These are phyloP conservation scores for Pantherophis alleghaniensis DNA, from an alignment of 2,797 vertebrate genomes.

Conservation along the genomic window DNA sequence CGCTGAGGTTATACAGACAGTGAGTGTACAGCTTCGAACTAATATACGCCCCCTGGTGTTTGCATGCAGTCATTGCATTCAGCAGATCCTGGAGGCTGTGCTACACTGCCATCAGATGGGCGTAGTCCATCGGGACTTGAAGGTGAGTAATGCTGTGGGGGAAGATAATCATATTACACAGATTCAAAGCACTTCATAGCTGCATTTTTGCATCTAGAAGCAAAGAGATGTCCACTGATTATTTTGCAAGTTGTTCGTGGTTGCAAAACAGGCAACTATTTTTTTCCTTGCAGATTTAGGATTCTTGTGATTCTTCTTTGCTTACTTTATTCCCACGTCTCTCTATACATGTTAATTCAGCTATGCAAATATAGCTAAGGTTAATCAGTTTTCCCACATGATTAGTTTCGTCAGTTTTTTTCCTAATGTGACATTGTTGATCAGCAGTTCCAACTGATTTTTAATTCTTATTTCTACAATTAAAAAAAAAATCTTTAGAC, in stretches of 20 bases:
- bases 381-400: background rate
- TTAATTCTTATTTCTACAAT: background rate
- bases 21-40: constrained; percentile 83
- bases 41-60: constrained; percentile 91
- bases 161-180: constrained; percentile 41
- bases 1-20: constrained; percentile 77
- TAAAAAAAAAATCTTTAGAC: background rate
- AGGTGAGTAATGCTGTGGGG: constrained; percentile 84
- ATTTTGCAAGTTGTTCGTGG: background rate
- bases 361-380: background rate
- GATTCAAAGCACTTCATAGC: constrained; percentile 54
- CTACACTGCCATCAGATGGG: constrained; percentile 99
- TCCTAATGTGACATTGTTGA: background rate
- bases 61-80: constrained; percentile 99
- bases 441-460: background rate
- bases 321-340: background rate
- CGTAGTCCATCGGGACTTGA: constrained; percentile 95
- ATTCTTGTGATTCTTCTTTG: background rate
- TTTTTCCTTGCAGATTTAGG: background rate
- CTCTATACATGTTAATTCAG: background rate
- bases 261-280: background rate
- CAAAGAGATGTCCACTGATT: constrained; percentile 3
- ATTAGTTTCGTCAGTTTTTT: background rate
- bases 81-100: constrained; percentile 98
- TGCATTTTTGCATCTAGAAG: constrained; percentile 46